Evolutionary conservation across 2,888 invertebrate genomes (phyloP).

Genomic region (Pomacea canaliculata): DNA sequence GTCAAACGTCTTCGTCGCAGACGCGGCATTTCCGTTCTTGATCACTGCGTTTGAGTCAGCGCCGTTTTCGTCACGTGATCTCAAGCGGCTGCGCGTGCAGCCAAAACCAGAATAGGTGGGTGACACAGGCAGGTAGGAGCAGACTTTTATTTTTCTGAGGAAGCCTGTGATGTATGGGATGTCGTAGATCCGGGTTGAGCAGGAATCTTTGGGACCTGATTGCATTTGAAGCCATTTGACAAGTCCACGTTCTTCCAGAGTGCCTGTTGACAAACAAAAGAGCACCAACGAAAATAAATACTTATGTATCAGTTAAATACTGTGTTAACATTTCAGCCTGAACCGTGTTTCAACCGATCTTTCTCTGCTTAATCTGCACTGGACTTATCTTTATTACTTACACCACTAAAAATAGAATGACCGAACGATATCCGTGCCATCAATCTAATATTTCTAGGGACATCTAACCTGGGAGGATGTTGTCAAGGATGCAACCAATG

Average conservation of each 20-base stretch:
- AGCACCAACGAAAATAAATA: too few relatives aligned
- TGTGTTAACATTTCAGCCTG: too few relatives aligned
- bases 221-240: constrained; percentile 4
- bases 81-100: background rate
- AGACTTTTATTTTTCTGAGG: background rate
- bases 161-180: background rate
- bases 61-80: too few relatives aligned
- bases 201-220: background rate
- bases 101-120: background rate
- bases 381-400: too few relatives aligned
- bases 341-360: too few relatives aligned
- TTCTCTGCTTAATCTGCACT: too few relatives aligned
- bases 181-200: background rate
- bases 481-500: constrained; percentile 10
- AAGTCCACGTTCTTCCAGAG: constrained; percentile 7
- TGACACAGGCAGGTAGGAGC: background rate
- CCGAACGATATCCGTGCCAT: too few relatives aligned
- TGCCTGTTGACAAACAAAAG: background rate
- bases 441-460: too few relatives aligned
- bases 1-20: background rate
- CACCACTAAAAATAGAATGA: too few relatives aligned
- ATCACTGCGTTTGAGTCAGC: too few relatives aligned
- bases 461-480: too few relatives aligned
- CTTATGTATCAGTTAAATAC: too few relatives aligned
- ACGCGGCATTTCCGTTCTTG: background rate